Conservation (phyloP, 2,797 vertebrate genomes). For the Scleropages formosus region DNA sequence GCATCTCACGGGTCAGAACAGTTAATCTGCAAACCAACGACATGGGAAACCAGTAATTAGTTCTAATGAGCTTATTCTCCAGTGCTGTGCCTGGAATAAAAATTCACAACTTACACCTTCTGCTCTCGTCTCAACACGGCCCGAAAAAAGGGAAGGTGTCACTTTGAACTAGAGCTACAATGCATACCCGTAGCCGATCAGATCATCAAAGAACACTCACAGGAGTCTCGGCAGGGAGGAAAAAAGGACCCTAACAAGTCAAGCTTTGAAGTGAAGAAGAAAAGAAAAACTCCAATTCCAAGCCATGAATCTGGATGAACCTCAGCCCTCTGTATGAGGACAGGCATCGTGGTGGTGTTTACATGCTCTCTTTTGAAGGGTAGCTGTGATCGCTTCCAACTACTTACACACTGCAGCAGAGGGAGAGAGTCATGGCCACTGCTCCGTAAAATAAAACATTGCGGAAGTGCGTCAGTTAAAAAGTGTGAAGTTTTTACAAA, state of each 20-base stretch:
- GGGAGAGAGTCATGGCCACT: conserved; percentile 41
- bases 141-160: conserved; percentile 57
- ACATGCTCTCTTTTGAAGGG: conserved; percentile 56
- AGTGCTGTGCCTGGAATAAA: conserved; percentile 57
- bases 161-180: conserved; percentile 65
- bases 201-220: conserved; percentile 66
- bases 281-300: conserved; percentile 33
- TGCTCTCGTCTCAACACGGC: conserved; percentile 54
- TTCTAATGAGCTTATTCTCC: conserved; percentile 66
- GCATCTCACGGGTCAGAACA: conserved; percentile 46
- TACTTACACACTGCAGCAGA: conserved; percentile 57
- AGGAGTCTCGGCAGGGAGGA: conserved; percentile 52
- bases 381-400: conserved; percentile 60
- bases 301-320: conserved; percentile 62
- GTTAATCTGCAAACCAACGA: conserved; percentile 43
- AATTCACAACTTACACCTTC: conserved; percentile 58
- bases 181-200: conserved; percentile 71
- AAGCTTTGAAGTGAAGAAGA: conserved; percentile 62
- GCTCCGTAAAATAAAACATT: background rate
- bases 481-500: too few species aligned
- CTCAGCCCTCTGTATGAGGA: conserved; percentile 65
- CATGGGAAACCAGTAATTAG: conserved; percentile 65
- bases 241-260: conserved; percentile 68
- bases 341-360: conserved; percentile 56
- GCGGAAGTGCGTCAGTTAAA: conserved; percentile 20